Conservation (phyloP, 2,797 vertebrate genomes). For the Triplophysa bombifrons region DNA sequence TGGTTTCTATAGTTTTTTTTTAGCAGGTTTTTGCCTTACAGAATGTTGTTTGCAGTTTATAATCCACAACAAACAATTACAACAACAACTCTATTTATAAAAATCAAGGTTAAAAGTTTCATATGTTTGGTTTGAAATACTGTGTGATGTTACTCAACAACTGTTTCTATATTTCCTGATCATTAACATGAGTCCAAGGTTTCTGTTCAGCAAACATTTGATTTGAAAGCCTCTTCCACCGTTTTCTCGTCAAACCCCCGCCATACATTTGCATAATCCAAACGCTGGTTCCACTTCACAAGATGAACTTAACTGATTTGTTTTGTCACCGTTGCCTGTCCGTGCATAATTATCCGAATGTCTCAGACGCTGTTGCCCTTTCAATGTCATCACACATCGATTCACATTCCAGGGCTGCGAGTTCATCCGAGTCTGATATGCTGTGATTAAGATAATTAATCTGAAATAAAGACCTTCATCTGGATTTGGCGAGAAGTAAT, state of each 20-base stretch:
- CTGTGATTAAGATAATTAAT: conserved; percentile 57
- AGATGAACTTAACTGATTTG: conserved; percentile 39
- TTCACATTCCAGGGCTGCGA: conserved; percentile 30
- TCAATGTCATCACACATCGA: conserved; percentile 52
- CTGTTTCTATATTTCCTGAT: too few relatives aligned
- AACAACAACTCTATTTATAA: too few relatives aligned
- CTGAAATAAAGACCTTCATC: conserved; percentile 52
- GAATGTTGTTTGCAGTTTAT: too few relatives aligned
- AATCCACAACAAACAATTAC: too few relatives aligned
- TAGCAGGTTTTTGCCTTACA: too few relatives aligned
- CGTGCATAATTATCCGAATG: conserved; percentile 45
- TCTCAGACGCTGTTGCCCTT: conserved; percentile 37
- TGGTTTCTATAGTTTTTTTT: too few relatives aligned
- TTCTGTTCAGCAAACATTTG: neutral
- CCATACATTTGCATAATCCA: conserved; percentile 34
- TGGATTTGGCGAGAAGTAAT: conserved; percentile 55
- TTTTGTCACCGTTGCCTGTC: conserved; percentile 42
- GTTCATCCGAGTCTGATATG: conserved; percentile 50
- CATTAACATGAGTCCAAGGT: neutral
- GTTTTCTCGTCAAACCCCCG: conserved; percentile 20
- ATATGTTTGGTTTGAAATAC: too few relatives aligned
- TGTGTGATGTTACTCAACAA: too few relatives aligned
- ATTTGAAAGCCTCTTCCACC: neutral
- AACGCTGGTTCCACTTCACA: conserved; percentile 20
- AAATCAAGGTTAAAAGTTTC: too few relatives aligned